Percentiles rank a stretch among this genome's conserved stretches.
phyloP scores from a whole-genome alignment of 2,113 vertebrate species.

The Phoenicopterus ruber region DNA sequence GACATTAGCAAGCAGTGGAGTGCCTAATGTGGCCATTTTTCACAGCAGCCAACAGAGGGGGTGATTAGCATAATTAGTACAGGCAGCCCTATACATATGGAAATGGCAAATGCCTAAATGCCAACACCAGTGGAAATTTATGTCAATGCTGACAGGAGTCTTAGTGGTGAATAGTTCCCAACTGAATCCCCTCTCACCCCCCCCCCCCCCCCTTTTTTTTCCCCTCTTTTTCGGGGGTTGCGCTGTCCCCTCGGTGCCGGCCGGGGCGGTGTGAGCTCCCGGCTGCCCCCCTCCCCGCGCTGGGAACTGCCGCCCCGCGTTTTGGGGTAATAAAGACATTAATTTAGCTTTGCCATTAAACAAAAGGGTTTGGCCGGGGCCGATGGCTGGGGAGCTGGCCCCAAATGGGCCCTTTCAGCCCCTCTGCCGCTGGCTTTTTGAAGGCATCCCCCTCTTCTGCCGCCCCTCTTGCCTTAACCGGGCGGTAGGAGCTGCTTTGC shows the following conservation, averaged over 20 bases:
- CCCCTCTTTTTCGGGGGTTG: constrained; percentile 37
- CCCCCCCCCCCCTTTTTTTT: not conserved
- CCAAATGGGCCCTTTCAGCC: constrained; percentile 57
- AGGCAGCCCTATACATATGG: constrained; percentile 95
- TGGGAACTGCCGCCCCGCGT: constrained; percentile 27
- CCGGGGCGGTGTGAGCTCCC: not conserved
- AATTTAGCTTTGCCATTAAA: constrained; percentile 61
- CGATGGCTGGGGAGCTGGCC: constrained; percentile 27
- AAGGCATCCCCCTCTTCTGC: constrained; percentile 70
- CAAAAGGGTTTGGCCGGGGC: constrained; percentile 52
- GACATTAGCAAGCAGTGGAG: constrained; percentile 95
- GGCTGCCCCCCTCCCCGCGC: not conserved
- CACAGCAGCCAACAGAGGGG: constrained; percentile 92
- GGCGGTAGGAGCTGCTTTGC: constrained; percentile 75
- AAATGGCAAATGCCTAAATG: constrained; percentile 92
- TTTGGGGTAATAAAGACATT: constrained; percentile 70
- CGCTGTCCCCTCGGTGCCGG: constrained; percentile 34
- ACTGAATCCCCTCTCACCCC: constrained; percentile 68
- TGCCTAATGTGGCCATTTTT: constrained; percentile 97
- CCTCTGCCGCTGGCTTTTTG: constrained; percentile 69
- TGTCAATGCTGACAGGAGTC: constrained; percentile 89
- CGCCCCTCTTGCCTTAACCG: constrained; percentile 67
- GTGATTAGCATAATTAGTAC: constrained; percentile 98
- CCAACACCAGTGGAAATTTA: constrained; percentile 93
- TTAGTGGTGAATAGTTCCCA: constrained; percentile 87